These are phyloP conservation scores for Prochilodus magdalenae DNA, from an alignment of 2,113 vertebrate genomes.

Conservation along the genomic window DNA sequence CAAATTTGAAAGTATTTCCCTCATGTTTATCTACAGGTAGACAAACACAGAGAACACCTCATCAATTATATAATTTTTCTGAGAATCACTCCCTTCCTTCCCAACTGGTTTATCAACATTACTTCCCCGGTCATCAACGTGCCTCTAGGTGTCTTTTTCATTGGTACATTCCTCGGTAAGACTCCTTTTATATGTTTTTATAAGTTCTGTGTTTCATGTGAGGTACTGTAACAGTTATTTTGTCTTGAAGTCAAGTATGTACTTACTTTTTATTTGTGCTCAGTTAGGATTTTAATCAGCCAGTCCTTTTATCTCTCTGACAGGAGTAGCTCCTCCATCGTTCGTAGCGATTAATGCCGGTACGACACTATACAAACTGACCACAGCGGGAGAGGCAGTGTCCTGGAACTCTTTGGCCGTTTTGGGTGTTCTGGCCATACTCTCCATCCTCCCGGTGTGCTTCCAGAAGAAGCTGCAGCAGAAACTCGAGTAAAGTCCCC, in stretches of 20 bases:
- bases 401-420: slow-evolving; percentile 96
- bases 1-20: not conserved
- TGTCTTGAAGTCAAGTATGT: too few species aligned
- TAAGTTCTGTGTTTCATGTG: not conserved
- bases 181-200: not conserved
- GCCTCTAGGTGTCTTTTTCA: slow-evolving; percentile 95
- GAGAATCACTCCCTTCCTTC: slow-evolving; percentile 98
- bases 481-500: slow-evolving; percentile 86
- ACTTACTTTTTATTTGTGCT: too few species aligned
- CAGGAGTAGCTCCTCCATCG: slow-evolving; percentile 95
- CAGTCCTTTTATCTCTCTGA: slow-evolving; percentile 31
- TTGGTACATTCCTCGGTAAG: slow-evolving; percentile 98
- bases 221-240: not conserved
- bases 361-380: slow-evolving; percentile 96
- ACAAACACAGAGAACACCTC: slow-evolving; percentile 93
- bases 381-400: slow-evolving; percentile 96
- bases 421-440: slow-evolving; percentile 89
- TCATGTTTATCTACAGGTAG: slow-evolving; percentile 81
- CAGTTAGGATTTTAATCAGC: not conserved
- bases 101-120: slow-evolving; percentile 99
- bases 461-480: slow-evolving; percentile 95
- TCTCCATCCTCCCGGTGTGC: slow-evolving; percentile 93
- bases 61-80: slow-evolving; percentile 99
- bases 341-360: slow-evolving; percentile 98
- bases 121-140: slow-evolving; percentile 98